phyloP scores from a whole-genome alignment of 2,888 invertebrate species.

The Drosophila conformis region DNA sequence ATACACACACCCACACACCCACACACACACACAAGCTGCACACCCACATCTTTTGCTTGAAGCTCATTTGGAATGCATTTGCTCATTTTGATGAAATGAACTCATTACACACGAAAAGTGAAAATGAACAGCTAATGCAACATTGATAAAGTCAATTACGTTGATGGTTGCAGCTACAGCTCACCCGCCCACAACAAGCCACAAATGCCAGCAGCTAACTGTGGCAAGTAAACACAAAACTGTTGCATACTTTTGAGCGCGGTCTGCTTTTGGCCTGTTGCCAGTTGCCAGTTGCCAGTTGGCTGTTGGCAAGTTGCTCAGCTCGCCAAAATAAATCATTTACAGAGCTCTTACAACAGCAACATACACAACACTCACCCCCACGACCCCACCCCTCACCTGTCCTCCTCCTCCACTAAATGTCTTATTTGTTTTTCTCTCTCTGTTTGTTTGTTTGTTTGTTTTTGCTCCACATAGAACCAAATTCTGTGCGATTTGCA shows the following conservation, averaged over 20 bases:
- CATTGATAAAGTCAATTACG: constrained; percentile 43
- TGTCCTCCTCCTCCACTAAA: neutral
- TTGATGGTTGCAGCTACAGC: constrained; percentile 25
- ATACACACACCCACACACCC: neutral
- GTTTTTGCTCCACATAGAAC: constrained; percentile 86
- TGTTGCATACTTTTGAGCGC: constrained; percentile 41
- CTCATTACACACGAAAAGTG: constrained; percentile 58
- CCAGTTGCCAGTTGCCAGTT: neutral
- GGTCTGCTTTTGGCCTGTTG: constrained; percentile 4
- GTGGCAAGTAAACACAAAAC: neutral
- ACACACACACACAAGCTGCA: neutral
- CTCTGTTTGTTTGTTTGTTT: neutral
- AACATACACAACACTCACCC: neutral
- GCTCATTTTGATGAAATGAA: constrained; percentile 63
- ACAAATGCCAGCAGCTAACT: neutral
- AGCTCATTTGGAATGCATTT: constrained; percentile 68
- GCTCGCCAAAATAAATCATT: constrained; percentile 23
- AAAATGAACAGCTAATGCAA: constrained; percentile 11
- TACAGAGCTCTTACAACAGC: constrained; percentile 16
- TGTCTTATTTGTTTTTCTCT: neutral
- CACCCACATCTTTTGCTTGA: neutral
- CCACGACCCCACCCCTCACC: neutral
- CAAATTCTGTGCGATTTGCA: constrained; percentile 98
- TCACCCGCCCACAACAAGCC: neutral
- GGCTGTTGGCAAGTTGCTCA: constrained; percentile 3